Percentiles rank a stretch among this genome's conserved stretches.
phyloP scores from a whole-genome alignment of 2,888 invertebrate species.

The Caenorhabditis sp. region DNA sequence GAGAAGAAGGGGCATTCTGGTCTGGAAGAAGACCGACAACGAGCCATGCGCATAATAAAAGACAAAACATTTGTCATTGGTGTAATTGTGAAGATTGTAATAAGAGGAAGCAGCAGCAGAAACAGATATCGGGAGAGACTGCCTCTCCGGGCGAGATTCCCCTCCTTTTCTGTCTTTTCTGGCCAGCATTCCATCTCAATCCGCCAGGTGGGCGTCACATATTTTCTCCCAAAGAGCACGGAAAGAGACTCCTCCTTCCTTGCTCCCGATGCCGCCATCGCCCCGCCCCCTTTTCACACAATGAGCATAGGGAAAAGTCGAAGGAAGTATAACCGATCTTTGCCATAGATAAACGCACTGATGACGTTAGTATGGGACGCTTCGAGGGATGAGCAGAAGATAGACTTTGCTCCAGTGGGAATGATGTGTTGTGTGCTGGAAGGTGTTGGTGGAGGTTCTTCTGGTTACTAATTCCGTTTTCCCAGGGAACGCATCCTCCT shows the following conservation, averaged over 20 bases:
- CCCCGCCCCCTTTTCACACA: conserved; percentile 27
- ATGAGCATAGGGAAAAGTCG: not conserved
- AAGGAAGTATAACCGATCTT: conserved; percentile 42
- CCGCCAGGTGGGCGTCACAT: conserved; percentile 38
- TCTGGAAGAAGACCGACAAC: not conserved
- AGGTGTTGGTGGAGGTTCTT: not conserved
- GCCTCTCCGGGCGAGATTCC: not conserved
- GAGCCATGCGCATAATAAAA: conserved; percentile 15
- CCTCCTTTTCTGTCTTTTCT: not conserved
- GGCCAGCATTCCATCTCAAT: not conserved
- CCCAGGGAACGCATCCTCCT: conserved; percentile 10
- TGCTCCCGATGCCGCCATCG: conserved; percentile 13
- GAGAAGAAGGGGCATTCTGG: not conserved
- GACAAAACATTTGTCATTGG: not conserved
- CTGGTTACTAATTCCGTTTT: conserved; percentile 5
- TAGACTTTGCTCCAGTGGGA: too few relatives aligned
- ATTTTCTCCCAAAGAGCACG: conserved; percentile 17
- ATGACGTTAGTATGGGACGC: too few relatives aligned
- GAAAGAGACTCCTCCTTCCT: conserved; percentile 37
- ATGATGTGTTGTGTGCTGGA: too few relatives aligned
- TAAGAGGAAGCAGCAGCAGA: not conserved
- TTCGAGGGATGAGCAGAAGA: too few relatives aligned
- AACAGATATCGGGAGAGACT: not conserved
- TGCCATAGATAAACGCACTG: conserved; percentile 31
- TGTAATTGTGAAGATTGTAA: not conserved